Evolutionary conservation across 1,140 invertebrate species (phyloP).

Genomic region (Babylonia areolata): DNA sequence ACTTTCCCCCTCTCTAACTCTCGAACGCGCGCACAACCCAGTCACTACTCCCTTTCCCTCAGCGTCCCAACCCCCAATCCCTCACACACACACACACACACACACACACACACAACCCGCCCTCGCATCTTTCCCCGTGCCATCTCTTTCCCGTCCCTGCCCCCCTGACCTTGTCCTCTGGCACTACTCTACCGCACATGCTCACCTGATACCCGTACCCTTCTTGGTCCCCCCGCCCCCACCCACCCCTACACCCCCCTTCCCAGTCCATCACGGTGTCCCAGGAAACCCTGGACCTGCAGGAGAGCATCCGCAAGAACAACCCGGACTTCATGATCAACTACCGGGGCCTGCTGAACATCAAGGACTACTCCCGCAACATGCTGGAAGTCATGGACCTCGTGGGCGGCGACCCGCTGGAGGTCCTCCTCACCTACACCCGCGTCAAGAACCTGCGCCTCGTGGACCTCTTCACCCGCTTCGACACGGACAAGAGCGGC

Average conservation of each 20-base stretch:
- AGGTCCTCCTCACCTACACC: conserved; percentile 12
- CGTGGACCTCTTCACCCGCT: not conserved
- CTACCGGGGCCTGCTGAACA: conserved; percentile 4
- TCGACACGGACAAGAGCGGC: conserved; percentile 28
- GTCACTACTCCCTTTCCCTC: no score
- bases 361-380: conserved; percentile 17
- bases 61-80: no score
- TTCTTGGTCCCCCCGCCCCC: no score
- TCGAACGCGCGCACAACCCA: no score
- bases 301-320: not conserved
- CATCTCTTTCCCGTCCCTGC: no score
- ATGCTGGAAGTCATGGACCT: conserved; percentile 13
- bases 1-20: no score
- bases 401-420: conserved; percentile 7
- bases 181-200: no score
- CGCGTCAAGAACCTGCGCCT: conserved; percentile 22
- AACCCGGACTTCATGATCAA: not conserved
- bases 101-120: no score
- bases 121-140: no score
- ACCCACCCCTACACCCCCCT: not conserved
- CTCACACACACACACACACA: no score
- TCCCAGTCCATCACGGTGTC: conserved; percentile 5
- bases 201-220: no score
- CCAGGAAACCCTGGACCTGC: not conserved
- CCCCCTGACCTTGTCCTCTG: no score